phyloP scores from a whole-genome alignment of 2,797 vertebrate genomes.

The Microctenopoma stevenorrisi region DNA sequence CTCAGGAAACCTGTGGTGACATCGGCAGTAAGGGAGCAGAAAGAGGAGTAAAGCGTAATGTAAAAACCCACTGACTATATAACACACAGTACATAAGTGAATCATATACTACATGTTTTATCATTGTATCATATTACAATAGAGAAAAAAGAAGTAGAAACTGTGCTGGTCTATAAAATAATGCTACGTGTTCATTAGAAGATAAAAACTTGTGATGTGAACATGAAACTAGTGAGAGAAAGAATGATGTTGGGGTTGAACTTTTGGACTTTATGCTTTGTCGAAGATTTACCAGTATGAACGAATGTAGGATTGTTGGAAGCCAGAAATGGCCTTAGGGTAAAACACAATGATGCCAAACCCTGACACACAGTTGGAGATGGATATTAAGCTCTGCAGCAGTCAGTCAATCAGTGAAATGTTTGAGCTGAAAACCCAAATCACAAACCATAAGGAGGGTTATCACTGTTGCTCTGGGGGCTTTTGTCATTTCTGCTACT shows the following conservation, averaged over 20 bases:
- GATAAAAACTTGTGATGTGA: neutral
- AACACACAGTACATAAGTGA: neutral
- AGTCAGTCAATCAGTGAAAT: slow-evolving; percentile 29
- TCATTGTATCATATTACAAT: neutral
- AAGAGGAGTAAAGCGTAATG: neutral
- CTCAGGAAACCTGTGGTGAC: slow-evolving; percentile 21
- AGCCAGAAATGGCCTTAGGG: neutral
- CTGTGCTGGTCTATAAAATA: neutral
- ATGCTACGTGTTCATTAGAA: neutral
- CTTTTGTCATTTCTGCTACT: slow-evolving; percentile 9
- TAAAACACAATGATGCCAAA: neutral
- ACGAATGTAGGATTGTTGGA: neutral
- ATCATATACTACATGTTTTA: neutral
- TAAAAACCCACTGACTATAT: neutral
- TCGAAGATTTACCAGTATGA: neutral
- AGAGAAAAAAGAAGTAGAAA: no score
- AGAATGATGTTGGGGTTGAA: neutral
- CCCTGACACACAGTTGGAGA: neutral
- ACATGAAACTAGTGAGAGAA: neutral
- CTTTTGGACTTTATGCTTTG: neutral
- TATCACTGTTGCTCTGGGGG: slow-evolving; percentile 3
- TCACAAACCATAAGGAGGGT: slow-evolving; percentile 26
- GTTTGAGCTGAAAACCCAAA: slow-evolving; percentile 16
- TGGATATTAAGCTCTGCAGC: slow-evolving; percentile 1
- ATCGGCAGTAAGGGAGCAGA: neutral